These are phyloP conservation scores for Neotoma lepida DNA, from an alignment of 2,113 vertebrate genomes.

Conservation along the genomic window DNA sequence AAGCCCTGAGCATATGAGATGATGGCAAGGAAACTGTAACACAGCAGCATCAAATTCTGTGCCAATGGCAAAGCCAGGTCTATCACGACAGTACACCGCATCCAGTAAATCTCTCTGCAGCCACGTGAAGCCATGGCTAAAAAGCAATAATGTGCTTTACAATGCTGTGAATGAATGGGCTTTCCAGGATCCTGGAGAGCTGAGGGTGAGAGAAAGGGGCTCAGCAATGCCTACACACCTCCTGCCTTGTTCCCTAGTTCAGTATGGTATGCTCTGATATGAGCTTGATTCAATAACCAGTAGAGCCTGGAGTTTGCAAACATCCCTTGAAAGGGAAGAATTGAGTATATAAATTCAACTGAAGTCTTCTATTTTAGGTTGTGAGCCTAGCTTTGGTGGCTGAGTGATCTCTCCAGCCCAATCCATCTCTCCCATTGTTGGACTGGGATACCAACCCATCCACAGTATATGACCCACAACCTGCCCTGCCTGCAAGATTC, in stretches of 20 bases:
- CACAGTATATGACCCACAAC: too few species aligned
- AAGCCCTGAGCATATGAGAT: neutral
- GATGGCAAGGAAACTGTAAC: neutral
- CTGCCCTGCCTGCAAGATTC: too few species aligned
- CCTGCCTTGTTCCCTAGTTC: neutral
- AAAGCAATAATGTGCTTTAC: neutral
- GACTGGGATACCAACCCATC: too few species aligned
- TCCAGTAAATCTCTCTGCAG: neutral
- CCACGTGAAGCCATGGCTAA: neutral
- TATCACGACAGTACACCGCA: neutral
- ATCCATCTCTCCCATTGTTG: too few species aligned
- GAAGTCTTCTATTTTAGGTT: too few species aligned
- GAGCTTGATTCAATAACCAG: conserved; percentile 6
- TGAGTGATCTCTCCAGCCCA: too few species aligned
- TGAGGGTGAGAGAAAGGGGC: neutral
- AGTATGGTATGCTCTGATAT: neutral
- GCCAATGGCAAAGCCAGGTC: neutral
- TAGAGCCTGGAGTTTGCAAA: conserved; percentile 14
- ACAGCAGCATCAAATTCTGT: neutral
- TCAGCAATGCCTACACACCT: neutral
- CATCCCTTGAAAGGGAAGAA: neutral
- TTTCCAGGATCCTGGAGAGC: neutral
- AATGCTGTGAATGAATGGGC: neutral
- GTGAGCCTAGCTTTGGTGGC: too few species aligned
- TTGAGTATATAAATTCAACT: neutral